phyloP scores from a whole-genome alignment of 2,797 vertebrate species.

The Ptychobarbus kaznakovi region DNA sequence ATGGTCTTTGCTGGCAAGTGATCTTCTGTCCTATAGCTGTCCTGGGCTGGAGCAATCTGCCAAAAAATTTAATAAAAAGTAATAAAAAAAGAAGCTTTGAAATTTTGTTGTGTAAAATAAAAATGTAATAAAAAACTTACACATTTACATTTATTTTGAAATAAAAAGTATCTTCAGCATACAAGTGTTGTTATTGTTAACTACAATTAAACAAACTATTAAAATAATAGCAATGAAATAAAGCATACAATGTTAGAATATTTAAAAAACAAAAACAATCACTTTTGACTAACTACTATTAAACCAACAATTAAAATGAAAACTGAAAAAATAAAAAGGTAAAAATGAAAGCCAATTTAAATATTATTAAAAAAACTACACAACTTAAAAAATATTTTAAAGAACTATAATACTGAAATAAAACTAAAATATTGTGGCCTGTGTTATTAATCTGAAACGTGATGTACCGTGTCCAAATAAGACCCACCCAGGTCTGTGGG shows the following conservation, averaged over 20 bases:
- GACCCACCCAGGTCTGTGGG: slow-evolving; percentile 60
- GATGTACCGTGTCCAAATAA: slow-evolving; percentile 60
- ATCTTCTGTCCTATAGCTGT: slow-evolving; percentile 44
- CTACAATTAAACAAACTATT: background rate
- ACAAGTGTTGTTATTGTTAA: background rate
- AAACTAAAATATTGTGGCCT: background rate
- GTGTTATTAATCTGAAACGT: background rate
- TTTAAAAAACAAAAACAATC: background rate
- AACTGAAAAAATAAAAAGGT: background rate
- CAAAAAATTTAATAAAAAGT: slow-evolving; percentile 30
- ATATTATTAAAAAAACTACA: background rate
- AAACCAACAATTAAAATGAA: background rate
- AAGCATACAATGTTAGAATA: background rate
- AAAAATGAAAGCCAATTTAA: background rate
- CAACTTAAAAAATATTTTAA: background rate
- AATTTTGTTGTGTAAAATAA: background rate
- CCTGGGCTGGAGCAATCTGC: slow-evolving; percentile 64
- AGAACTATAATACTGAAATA: background rate
- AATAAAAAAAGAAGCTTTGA: slow-evolving; percentile 11
- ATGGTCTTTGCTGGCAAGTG: slow-evolving; percentile 46
- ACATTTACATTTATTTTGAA: background rate
- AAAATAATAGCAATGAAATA: background rate
- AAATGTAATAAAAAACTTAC: too few relatives aligned
- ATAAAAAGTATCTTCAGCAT: background rate
- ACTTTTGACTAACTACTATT: background rate